A percentile compares a stretch with the other conserved stretches of the same genome.
Conservation (phyloP, 1,140 invertebrate genomes). For the Neodiprion virginianus region DNA sequence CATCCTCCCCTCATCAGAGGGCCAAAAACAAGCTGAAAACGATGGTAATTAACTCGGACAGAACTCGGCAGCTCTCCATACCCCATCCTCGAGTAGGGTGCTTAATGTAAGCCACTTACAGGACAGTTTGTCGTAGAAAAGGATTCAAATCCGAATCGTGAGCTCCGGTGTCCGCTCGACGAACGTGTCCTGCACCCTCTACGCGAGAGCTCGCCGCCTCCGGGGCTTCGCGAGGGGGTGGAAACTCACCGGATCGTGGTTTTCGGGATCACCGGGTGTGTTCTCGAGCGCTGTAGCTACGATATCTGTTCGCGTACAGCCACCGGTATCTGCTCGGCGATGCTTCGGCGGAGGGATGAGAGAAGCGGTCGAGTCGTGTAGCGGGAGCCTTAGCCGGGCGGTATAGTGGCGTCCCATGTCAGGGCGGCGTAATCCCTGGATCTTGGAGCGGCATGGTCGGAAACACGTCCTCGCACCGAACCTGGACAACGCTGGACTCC, state of each 20-base stretch:
- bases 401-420: constrained; percentile 50
- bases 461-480: constrained; percentile 38
- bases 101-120: constrained; percentile 44
- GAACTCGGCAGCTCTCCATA: neutral
- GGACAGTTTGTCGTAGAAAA: constrained; percentile 23
- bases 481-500: constrained; percentile 27
- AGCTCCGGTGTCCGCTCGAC: neutral
- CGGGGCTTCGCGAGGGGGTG: neutral
- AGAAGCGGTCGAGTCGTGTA: neutral
- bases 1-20: neutral
- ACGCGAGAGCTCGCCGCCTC: constrained; percentile 26
- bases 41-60: constrained; percentile 31
- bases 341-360: no score
- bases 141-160: neutral
- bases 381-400: constrained; percentile 7
- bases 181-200: constrained; percentile 16
- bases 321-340: neutral
- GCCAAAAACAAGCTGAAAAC: neutral
- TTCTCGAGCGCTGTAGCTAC: constrained; percentile 33
- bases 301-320: constrained; percentile 34
- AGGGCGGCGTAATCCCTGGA: constrained; percentile 52
- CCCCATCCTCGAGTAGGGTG: constrained; percentile 20
- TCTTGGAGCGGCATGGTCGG: constrained; percentile 49
- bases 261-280: constrained; percentile 35
- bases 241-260: constrained; percentile 9